Percentiles rank a stretch among this genome's conserved stretches.
Conservation (phyloP, 2,888 invertebrate species). For the Tiliacea aurago region DNA sequence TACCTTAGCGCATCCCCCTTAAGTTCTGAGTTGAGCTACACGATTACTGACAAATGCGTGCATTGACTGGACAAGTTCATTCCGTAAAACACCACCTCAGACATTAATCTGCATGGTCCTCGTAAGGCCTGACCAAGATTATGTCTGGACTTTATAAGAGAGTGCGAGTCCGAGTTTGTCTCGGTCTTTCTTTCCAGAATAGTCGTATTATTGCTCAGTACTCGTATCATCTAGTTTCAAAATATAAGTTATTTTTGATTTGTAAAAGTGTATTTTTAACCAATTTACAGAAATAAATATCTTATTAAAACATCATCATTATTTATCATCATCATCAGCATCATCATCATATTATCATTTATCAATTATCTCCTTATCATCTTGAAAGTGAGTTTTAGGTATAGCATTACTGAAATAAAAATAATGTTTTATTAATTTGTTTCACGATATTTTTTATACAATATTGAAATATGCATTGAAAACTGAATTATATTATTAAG, state of each 20-base stretch:
- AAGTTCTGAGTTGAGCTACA: not conserved
- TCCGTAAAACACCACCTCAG: not conserved
- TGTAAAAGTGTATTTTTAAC: not conserved
- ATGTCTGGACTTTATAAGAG: not conserved
- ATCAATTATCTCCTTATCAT: too few relatives aligned
- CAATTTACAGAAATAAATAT: not conserved
- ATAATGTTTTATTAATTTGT: slow-evolving; percentile 7
- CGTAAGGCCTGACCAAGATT: not conserved
- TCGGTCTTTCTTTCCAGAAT: not conserved
- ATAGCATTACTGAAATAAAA: slow-evolving; percentile 31
- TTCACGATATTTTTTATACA: slow-evolving; percentile 7
- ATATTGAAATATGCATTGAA: slow-evolving; percentile 6
- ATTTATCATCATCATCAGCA: too few relatives aligned
- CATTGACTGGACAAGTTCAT: not conserved
- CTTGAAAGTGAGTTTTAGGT: not conserved
- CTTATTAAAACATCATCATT: too few relatives aligned
- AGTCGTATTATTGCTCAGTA: too few relatives aligned
- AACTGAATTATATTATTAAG: slow-evolving; percentile 8
- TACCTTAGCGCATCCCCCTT: too few relatives aligned
- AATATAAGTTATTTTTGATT: not conserved
- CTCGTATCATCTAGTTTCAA: not conserved
- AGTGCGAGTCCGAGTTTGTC: not conserved
- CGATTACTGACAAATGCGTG: not conserved
- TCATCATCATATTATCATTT: too few relatives aligned
- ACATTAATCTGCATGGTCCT: not conserved